These are phyloP conservation scores for Triops longicaudatus DNA, from an alignment of 1,140 invertebrate species.

Conservation along the genomic window DNA sequence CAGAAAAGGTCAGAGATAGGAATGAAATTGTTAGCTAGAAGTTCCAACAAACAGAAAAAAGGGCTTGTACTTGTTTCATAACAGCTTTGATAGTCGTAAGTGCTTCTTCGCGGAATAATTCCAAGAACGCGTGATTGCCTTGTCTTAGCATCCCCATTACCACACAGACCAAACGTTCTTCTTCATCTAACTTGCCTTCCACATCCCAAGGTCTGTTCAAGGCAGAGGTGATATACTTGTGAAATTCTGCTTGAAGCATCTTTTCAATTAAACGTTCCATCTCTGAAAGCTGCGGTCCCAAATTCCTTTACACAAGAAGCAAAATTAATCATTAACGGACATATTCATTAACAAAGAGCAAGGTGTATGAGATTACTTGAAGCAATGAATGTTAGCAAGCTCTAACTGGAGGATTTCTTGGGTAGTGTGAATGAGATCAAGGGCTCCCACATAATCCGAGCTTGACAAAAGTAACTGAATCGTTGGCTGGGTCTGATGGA, in stretches of 20 bases:
- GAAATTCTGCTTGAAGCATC: conserved; percentile 93
- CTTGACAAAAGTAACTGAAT: conserved; percentile 89
- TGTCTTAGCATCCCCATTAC: conserved; percentile 79
- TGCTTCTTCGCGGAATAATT: conserved; percentile 67
- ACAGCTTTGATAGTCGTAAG: conserved; percentile 77
- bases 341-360: background rate
- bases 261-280: conserved; percentile 93
- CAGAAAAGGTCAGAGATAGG: conserved; percentile 32
- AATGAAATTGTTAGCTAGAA: conserved; percentile 26
- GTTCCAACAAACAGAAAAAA: conserved; percentile 20
- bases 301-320: conserved; percentile 54
- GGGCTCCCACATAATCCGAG: conserved; percentile 92
- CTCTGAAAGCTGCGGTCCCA: conserved; percentile 91
- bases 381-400: conserved; percentile 82
- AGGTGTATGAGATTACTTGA: conserved; percentile 48
- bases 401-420: conserved; percentile 87
- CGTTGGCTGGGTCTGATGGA: conserved; percentile 95
- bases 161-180: conserved; percentile 69
- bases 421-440: conserved; percentile 93
- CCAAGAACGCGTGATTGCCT: conserved; percentile 78
- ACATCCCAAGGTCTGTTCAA: conserved; percentile 72
- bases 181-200: conserved; percentile 42
- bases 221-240: conserved; percentile 80
- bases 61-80: conserved; percentile 64
- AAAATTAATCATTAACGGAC: background rate